phyloP scores from a whole-genome alignment of 2,888 invertebrate genomes.

The Coelinius sp. region DNA sequence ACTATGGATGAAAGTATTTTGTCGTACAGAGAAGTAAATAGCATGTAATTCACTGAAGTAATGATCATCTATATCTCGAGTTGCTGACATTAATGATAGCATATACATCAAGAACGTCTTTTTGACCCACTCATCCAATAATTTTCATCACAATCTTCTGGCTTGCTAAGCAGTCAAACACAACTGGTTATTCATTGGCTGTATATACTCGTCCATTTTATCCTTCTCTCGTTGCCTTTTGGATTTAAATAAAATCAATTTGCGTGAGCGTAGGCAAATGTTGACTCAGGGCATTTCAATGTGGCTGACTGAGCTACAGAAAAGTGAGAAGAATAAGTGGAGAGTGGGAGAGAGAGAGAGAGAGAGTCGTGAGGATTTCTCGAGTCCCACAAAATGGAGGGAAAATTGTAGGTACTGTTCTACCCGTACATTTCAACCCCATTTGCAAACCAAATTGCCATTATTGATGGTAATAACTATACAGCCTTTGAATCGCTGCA shows the following conservation, averaged over 20 bases:
- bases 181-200: conserved; percentile 36
- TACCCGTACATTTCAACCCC: conserved; percentile 58
- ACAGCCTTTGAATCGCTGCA: conserved; percentile 51
- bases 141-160: conserved; percentile 55
- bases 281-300: conserved; percentile 68
- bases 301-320: conserved; percentile 61
- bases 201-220: conserved; percentile 21
- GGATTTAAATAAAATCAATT: conserved; percentile 69
- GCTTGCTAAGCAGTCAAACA: conserved; percentile 63
- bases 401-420: conserved; percentile 66
- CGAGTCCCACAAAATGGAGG: conserved; percentile 63
- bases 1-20: not conserved
- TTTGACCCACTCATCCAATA: conserved; percentile 42
- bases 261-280: conserved; percentile 67
- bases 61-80: not conserved
- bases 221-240: conserved; percentile 57
- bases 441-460: conserved; percentile 70
- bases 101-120: not conserved
- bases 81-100: not conserved
- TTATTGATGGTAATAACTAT: conserved; percentile 70
- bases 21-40: not conserved
- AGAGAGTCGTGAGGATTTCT: conserved; percentile 47
- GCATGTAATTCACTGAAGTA: not conserved
- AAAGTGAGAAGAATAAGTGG: conserved; percentile 35
- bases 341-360: conserved; percentile 52